Base-by-base conservation (phyloP, 2,888 invertebrate species). In the Ceramica pisi region DNA sequence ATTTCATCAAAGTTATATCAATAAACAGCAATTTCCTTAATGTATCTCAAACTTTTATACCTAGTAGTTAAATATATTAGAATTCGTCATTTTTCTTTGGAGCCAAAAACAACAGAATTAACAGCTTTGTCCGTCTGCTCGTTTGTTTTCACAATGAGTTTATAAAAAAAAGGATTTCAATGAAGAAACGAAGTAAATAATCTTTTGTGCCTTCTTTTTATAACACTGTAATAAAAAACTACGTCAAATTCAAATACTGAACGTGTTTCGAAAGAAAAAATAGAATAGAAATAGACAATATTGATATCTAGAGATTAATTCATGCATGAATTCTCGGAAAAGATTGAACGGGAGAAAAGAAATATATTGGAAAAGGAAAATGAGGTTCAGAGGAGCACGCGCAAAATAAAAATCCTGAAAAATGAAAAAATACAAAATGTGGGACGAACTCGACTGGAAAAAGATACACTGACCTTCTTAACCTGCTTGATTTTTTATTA, bases 51-150 rank as follows among this genome's bases (percentile, higher is more conserved):
- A 75, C 48, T 72, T 75, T 74, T 77, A 67, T 65, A 62, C 2
- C 63, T 53, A 48, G 59, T 53, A 16, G 59, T 79, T 76, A 84
- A 81, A 81, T 83, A 76, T 78, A 84, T 79, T 67, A 66, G 56
- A 68, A 78, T 76, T 80, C 82, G 75, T 84, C 79, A 77, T 81
- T 81, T 75, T 71, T 62, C 26, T 55, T 35, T 62, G n/a, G 55
- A 50, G 85, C 84, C 86, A 84, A 84, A 66, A 63, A 71, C 75
- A 84, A 85, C 75, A 83, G 41, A 53, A 55, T 77, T 63, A 76
- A 62, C 14, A 60, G 60, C 62, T 75, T 64, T 69, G 79, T 81
- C 48, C 60, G 83, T 46, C 14, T 51, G 65, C 68, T 10, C 53
- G 70, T 85, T 73, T 81, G 73, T 84, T 84, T 83, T 60, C 46